Percentiles rank a stretch among this genome's conserved stretches.
Evolutionary conservation across 2,113 vertebrate species (phyloP).

Genomic region (Saguinus midas): DNA sequence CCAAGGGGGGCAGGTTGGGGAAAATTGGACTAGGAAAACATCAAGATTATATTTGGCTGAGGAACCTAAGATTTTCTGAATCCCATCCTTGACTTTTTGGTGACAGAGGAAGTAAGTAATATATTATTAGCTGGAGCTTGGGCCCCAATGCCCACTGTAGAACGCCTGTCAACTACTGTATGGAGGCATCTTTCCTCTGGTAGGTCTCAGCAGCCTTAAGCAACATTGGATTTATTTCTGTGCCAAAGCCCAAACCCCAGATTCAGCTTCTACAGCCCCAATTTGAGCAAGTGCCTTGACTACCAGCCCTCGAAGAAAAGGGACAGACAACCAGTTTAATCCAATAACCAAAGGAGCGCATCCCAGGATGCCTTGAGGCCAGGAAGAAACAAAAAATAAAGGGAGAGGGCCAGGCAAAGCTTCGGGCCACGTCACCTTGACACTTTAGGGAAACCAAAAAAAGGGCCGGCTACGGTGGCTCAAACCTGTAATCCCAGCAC

Average conservation of each 20-base stretch:
- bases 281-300: background rate
- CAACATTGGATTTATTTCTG: background rate
- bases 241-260: background rate
- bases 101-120: background rate
- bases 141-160: background rate
- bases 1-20: background rate
- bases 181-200: background rate
- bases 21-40: background rate
- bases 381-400: background rate
- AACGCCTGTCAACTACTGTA: background rate
- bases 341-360: background rate
- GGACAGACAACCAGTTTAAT: background rate
- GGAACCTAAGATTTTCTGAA: background rate
- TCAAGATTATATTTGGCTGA: background rate
- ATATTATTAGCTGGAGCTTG: background rate
- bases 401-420: background rate
- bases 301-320: constrained; percentile 14
- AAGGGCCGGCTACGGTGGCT: background rate
- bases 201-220: background rate
- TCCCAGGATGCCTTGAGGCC: background rate
- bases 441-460: background rate
- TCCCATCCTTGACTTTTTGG: constrained; percentile 18
- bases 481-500: no score
- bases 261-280: background rate
- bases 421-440: background rate